Percentiles rank a stretch among this genome's conserved stretches.
Conservation (phyloP, 2,113 vertebrate genomes). For the Carlito syrichta region DNA sequence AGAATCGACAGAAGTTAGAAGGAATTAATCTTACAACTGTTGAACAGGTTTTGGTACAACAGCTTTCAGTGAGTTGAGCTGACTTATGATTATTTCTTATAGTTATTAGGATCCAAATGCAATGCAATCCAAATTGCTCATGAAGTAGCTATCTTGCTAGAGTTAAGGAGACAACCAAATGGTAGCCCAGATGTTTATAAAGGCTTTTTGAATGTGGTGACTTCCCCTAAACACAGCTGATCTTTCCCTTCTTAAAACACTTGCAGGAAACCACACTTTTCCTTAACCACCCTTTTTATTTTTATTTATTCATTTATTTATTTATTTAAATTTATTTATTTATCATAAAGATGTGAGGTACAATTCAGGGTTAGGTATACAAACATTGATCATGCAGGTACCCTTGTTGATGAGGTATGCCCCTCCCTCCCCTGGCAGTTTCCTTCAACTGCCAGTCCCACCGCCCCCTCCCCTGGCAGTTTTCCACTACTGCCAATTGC, state of each 20-base stretch:
- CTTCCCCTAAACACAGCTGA: not conserved
- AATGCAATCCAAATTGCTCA: not conserved
- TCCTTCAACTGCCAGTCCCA: no score
- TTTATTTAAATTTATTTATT: no score
- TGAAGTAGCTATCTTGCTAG: not conserved
- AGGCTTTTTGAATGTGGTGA: not conserved
- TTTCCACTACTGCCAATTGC: no score
- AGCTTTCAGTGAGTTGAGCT: not conserved
- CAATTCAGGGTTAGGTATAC: no score
- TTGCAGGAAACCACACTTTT: not conserved
- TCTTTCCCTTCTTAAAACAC: not conserved
- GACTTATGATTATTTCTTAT: not conserved
- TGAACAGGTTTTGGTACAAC: not conserved
- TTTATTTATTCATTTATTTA: not conserved
- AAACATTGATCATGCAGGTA: no score
- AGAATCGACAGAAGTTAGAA: not conserved
- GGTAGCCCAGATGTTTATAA: not conserved
- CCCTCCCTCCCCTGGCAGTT: no score
- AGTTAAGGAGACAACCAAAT: not conserved
- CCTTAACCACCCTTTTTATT: fast-evolving
- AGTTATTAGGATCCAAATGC: not conserved
- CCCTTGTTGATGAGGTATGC: no score
- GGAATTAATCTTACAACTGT: not conserved
- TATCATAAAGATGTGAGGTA: no score
- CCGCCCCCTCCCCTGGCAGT: no score